Evolutionary conservation across 2,797 vertebrate species (phyloP).

Genomic region (Clarias laeviceps): DNA sequence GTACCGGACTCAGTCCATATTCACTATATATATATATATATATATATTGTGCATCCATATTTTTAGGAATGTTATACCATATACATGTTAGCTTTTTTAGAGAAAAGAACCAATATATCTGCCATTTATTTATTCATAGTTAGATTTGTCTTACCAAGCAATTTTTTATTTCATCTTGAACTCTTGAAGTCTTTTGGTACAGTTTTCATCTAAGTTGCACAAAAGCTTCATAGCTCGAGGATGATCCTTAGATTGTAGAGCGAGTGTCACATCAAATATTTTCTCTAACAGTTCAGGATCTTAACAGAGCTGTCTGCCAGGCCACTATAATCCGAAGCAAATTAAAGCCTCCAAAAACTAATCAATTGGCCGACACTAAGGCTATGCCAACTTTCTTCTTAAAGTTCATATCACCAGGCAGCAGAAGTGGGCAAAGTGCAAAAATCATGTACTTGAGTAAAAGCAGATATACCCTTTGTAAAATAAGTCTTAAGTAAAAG

Average conservation of each 20-base stretch:
- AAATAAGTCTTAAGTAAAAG: too few relatives aligned
- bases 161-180: not conserved
- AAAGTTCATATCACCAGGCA: not conserved
- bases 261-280: not conserved
- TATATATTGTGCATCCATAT: not conserved
- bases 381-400: not conserved
- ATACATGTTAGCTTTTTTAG: not conserved
- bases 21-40: too few relatives aligned
- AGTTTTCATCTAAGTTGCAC: not conserved
- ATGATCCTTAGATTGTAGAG: not conserved
- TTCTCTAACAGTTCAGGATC: not conserved
- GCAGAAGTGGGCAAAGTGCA: too few relatives aligned
- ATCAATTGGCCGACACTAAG: not conserved
- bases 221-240: conserved; percentile 1
- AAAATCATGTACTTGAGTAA: too few relatives aligned
- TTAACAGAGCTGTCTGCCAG: conserved; percentile 3
- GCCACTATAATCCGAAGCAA: not conserved
- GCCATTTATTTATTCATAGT: not conserved
- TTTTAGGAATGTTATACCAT: not conserved
- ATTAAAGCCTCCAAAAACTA: not conserved
- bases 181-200: not conserved
- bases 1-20: not conserved
- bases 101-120: not conserved
- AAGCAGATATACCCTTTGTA: too few relatives aligned
- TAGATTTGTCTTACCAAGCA: not conserved